Evolutionary conservation across 2,113 vertebrate genomes (phyloP), one percentile per base, ranked within the genome.

Genomic region (Parus major): DNA sequence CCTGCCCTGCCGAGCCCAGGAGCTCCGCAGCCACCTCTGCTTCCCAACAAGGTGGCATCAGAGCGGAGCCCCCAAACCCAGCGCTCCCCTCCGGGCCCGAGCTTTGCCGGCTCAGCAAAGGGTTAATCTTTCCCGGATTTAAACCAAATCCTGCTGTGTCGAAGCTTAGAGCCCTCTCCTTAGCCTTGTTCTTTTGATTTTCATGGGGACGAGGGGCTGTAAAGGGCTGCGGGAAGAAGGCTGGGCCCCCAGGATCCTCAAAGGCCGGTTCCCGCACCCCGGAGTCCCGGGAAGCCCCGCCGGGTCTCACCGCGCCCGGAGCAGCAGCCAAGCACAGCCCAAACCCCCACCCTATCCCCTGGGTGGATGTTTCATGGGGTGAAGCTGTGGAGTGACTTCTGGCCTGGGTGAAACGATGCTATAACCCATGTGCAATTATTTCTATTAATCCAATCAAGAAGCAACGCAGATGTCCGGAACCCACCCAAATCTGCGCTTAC

Each of bases 81-180:
- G 33, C 1, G 7, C 46, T 80, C 19, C 65, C 28, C 83, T 77
- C 39, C 4, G 23, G 57, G 20, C 80, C 79, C 17, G 68, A 36
- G 86, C 36, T 81, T 77, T 17, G 53, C 66, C 52, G 12, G 81
- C 90, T 91, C 81, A 86, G 81, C 83, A 91, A 96, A 95, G 96
- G 93, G 96, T 96, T 96, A 96, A 96, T 73, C 44, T 89, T 92
- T 28, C 52, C 93, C 87, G 81, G 93, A 96, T 96, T 96, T 96
- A 96, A 96, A 95, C 93, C 91, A 87, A 83, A 15, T 96, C 96
- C 96, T n/a, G 96, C 96, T 96, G 96, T 75, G 96, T 96, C 80
- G 87, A 87, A 92, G 93, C 90, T 95, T 95, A 96, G 95, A 96
- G 96, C 84, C 93, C 95, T 96, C 95, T 95, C 92, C 95, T 77